phyloP scores from a whole-genome alignment of 53 echinoderm and acorn worm genomes.

The Stichopus horrens region DNA sequence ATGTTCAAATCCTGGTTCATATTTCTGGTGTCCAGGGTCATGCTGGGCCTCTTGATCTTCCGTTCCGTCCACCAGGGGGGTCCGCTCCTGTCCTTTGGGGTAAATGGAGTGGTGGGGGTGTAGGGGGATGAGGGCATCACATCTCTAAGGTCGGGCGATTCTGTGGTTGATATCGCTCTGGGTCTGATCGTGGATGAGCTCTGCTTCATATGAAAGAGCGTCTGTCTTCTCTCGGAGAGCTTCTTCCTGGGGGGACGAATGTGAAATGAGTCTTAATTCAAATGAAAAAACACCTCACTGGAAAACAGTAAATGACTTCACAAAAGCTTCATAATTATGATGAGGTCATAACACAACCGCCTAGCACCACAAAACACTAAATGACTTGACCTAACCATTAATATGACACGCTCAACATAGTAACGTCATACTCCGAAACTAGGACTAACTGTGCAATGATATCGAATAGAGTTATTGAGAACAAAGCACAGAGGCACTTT shows the following conservation, averaged over 20 bases:
- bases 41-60: conserved; percentile 43
- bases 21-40: conserved; percentile 26
- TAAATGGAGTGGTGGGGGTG: conserved; percentile 69
- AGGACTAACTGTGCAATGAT: no score
- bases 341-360: no score
- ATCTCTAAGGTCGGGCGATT: conserved; percentile 26
- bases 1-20: conserved; percentile 65
- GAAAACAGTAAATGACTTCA: no score
- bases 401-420: no score
- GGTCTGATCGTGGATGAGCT: background rate
- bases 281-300: no score
- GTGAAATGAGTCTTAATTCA: no score
- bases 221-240: background rate
- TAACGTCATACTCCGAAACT: no score
- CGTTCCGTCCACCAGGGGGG: conserved; percentile 48
- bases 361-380: no score
- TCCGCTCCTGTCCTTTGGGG: conserved; percentile 53
- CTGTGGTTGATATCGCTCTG: conserved; percentile 29
- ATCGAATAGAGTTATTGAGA: no score
- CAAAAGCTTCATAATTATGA: no score
- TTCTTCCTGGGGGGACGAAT: conserved; percentile 9
- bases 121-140: conserved; percentile 38
- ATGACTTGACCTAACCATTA: no score
- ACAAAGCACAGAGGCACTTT: no score
- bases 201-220: conserved; percentile 19